These are phyloP conservation scores for Drosophila rufa DNA, from an alignment of 1,140 invertebrate genomes.

Conservation along the genomic window DNA sequence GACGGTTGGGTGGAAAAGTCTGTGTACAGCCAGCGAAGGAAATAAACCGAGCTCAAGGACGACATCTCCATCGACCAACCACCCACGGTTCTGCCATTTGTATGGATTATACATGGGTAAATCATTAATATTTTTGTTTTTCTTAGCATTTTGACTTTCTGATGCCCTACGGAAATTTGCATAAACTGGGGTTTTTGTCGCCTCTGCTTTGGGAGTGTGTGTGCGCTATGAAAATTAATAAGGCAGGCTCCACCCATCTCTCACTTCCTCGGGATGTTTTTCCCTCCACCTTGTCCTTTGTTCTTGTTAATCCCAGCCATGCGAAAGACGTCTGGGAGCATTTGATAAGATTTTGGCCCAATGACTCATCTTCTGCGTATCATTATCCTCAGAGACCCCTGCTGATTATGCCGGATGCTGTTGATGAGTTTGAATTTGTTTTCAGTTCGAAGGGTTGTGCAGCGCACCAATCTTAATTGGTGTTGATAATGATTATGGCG, in stretches of 20 bases:
- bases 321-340: conserved; percentile 22
- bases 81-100: conserved; percentile 57
- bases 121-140: conserved; percentile 82
- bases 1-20: conserved; percentile 49
- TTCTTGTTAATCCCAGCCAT: conserved; percentile 19
- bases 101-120: conserved; percentile 76
- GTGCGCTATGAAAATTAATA: conserved; percentile 66
- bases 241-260: conserved; percentile 15
- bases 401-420: conserved; percentile 20
- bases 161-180: conserved; percentile 60
- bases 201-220: conserved; percentile 5
- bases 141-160: conserved; percentile 67
- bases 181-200: conserved; percentile 69
- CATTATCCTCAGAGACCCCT: not conserved
- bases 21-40: conserved; percentile 41
- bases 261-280: not conserved
- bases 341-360: conserved; percentile 50
- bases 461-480: conserved; percentile 2
- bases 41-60: conserved; percentile 46
- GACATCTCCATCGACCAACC: conserved; percentile 15
- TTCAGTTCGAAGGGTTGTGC: conserved; percentile 21
- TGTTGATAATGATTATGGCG: not conserved
- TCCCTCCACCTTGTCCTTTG: conserved; percentile 13
- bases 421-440: conserved; percentile 38
- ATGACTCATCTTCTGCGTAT: not conserved